Evolutionary conservation across 2,113 vertebrate genomes (phyloP), one percentile per base, ranked within the genome.

Genomic region (Canis aureus): DNA sequence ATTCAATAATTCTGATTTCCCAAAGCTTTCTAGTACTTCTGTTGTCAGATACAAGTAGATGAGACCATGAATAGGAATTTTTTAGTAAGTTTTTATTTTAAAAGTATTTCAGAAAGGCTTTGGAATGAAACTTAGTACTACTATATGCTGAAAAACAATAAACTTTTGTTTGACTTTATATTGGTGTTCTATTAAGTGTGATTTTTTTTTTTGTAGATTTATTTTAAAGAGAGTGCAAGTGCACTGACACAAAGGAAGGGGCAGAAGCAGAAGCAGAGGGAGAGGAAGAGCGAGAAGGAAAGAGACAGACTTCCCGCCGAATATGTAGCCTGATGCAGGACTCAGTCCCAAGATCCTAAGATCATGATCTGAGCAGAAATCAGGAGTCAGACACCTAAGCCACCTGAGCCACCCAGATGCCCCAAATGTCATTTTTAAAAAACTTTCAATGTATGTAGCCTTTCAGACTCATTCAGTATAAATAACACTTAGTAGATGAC

Each of bases 241-340:
- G 16, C 17, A 4, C 0, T 0, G 3, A 10, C n/a, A 69, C n/a
- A 69, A 17, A 69, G 17, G 8, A n/a, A 35, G 8, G 32, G 19
- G 67, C 67, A 69, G 67, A 69, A 32, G 32, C 32, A 69, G 66
- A 69, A 69, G 16, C 43, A 43, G 43, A 43, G 43, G 43, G 5
- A 43, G 43, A 43, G 43, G 43, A 43, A 43, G 43, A 43, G 43
- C 5, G 43, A 43, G 43, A 43, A 43, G 43, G 43, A 43, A 43
- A 43, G 43, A 43, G 43, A 43, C 43, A 35, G 32, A 69, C 67
- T 69, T 17, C 32, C 17, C 32, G 4, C 32, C 20, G 32, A 69
- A 17, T 35, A 4, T 35, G 32, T 16, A 69, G n/a, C 32, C 67
- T 17, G 9, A 19, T 20, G 8, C 67, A 69, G 32, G n/a, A 17